Conservation (phyloP, 2,113 vertebrate species). For the Australoheros scitulus region DNA sequence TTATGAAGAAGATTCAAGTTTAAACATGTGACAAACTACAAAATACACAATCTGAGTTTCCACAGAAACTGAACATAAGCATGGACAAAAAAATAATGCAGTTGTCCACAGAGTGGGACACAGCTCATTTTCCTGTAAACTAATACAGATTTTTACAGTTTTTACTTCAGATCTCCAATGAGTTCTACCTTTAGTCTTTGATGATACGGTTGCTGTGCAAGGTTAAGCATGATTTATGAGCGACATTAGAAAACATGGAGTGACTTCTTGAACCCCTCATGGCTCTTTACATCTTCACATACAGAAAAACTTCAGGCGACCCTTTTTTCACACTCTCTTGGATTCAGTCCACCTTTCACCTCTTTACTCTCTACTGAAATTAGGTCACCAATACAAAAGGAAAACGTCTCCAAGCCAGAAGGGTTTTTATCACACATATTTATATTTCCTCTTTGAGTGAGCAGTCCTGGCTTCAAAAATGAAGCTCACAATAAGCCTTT, state of each 20-base stretch:
- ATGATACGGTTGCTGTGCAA: background rate
- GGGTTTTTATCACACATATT: slow-evolving; percentile 11
- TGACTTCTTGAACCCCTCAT: slow-evolving; percentile 13
- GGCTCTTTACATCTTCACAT: background rate
- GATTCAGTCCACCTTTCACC: slow-evolving; percentile 15
- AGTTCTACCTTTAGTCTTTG: background rate
- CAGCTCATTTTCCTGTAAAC: slow-evolving; percentile 5
- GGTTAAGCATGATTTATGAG: slow-evolving; percentile 8
- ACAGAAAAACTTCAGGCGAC: background rate
- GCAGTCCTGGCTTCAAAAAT: background rate
- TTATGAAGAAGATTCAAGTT: background rate
- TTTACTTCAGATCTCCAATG: background rate
- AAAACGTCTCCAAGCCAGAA: background rate
- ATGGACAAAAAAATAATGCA: background rate
- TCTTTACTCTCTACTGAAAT: slow-evolving; percentile 21
- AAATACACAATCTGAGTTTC: background rate
- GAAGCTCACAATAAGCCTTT: slow-evolving; percentile 14
- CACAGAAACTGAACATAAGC: background rate
- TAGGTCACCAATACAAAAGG: background rate
- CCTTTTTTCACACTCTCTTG: background rate
- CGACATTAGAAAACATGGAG: background rate
- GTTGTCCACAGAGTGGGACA: background rate
- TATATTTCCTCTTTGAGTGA: slow-evolving; percentile 11
- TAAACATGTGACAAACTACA: background rate
- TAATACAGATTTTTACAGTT: slow-evolving; percentile 19